These are phyloP conservation scores for Solea solea DNA, from an alignment of 2,113 vertebrate species.

Conservation along the genomic window DNA sequence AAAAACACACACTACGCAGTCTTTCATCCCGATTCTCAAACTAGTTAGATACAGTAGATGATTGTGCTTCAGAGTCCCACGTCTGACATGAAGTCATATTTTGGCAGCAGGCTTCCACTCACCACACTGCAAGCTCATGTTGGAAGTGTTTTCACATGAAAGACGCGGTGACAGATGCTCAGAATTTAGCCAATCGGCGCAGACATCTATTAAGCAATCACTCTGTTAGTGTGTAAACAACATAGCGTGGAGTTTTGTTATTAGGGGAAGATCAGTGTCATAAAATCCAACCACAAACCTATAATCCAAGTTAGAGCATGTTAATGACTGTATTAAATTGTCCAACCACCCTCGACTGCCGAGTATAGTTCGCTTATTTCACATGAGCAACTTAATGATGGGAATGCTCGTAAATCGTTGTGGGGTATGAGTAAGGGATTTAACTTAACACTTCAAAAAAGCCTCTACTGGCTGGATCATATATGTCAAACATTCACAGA, in stretches of 20 bases:
- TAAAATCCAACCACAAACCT: neutral
- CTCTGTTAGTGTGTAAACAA: neutral
- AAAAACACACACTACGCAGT: too few species aligned
- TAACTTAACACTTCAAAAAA: neutral
- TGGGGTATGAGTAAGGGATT: neutral
- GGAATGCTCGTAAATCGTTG: neutral
- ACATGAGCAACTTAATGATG: neutral
- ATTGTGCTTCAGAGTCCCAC: too few species aligned
- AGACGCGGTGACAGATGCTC: too few species aligned
- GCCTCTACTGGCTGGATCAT: neutral
- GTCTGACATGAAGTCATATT: too few species aligned
- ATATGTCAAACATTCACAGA: neutral
- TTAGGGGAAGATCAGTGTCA: neutral
- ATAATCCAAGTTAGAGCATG: neutral
- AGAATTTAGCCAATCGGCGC: too few species aligned
- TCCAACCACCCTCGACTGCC: neutral
- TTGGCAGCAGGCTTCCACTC: too few species aligned
- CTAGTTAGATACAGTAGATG: too few species aligned
- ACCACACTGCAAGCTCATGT: too few species aligned
- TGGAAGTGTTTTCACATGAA: too few species aligned
- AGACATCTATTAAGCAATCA: neutral
- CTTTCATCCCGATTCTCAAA: too few species aligned
- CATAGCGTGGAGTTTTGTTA: neutral
- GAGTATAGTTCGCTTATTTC: neutral
- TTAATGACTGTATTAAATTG: neutral